A percentile compares a stretch with the other conserved stretches of the same genome.
These are phyloP conservation scores for Cichlasoma orientale DNA, from an alignment of 2,797 vertebrate genomes.

Conservation along the genomic window DNA sequence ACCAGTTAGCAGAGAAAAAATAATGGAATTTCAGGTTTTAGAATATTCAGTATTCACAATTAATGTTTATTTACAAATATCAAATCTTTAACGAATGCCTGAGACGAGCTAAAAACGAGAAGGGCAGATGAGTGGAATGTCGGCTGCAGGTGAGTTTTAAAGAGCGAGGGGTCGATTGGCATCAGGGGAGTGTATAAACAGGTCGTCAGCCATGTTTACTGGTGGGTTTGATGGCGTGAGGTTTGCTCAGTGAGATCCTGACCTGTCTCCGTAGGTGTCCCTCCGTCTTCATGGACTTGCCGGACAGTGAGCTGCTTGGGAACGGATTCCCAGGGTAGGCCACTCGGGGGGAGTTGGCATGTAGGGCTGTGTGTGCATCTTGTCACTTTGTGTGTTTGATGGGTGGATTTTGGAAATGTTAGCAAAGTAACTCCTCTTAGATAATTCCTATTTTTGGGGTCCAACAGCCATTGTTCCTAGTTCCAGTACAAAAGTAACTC, in stretches of 20 bases:
- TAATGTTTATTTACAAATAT: not conserved
- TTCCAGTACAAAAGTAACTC: conserved; percentile 24
- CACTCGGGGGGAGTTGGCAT: conserved; percentile 62
- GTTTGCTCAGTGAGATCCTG: conserved; percentile 79
- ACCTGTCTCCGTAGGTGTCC: conserved; percentile 87
- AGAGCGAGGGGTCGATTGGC: not conserved
- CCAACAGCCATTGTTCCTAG: not conserved
- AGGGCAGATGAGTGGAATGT: not conserved
- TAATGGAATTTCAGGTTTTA: not conserved
- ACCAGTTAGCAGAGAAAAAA: not conserved
- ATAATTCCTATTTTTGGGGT: conserved; percentile 26
- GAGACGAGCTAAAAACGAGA: not conserved
- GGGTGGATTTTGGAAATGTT: not conserved
- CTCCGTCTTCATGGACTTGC: conserved; percentile 88
- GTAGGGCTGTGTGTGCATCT: conserved; percentile 67
- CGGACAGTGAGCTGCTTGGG: conserved; percentile 86
- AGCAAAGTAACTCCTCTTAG: not conserved
- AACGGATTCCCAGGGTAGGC: conserved; percentile 86
- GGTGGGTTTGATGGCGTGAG: conserved; percentile 46
- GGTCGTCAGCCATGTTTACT: conserved; percentile 14
- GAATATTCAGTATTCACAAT: not conserved
- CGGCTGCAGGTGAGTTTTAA: not conserved
- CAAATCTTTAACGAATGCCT: not conserved
- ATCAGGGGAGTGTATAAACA: not conserved
- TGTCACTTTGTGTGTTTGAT: conserved; percentile 55